A percentile compares a stretch with the other conserved stretches of the same genome.
phyloP scores from a whole-genome alignment of 2,113 vertebrate species.

The Chroicocephalus ridibundus region DNA sequence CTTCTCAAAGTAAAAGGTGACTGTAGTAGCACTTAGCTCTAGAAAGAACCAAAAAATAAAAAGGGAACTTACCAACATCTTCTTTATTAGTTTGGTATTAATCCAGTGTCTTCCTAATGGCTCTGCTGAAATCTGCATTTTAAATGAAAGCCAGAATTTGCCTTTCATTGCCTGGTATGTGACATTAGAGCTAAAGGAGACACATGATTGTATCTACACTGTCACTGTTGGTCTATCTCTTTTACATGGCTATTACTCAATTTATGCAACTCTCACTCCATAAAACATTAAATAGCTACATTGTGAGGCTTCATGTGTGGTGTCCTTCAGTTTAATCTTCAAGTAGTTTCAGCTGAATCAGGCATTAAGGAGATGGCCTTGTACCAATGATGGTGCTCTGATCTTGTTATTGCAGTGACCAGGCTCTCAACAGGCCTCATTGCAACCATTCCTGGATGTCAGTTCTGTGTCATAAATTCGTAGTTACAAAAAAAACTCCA shows the following conservation, averaged over 20 bases:
- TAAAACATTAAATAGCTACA: slow-evolving; percentile 4
- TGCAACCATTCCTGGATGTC: not conserved
- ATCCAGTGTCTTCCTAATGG: not conserved
- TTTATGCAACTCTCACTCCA: not conserved
- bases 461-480: not conserved
- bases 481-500: not conserved
- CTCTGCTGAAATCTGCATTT: not conserved
- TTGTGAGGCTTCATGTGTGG: not conserved
- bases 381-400: rapidly evolving
- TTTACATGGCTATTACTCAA: not conserved
- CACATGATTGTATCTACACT: not conserved
- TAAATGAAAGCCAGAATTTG: not conserved
- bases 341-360: not conserved
- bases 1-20: slow-evolving; percentile 26
- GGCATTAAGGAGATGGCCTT: not conserved
- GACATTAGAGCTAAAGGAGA: not conserved
- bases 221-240: not conserved
- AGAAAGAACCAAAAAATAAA: not conserved
- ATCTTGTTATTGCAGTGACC: not conserved
- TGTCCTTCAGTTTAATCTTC: slow-evolving; percentile 33
- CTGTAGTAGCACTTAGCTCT: not conserved
- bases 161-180: not conserved
- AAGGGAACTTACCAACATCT: not conserved
- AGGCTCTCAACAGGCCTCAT: not conserved
- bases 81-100: not conserved